Evolutionary conservation across 1,140 invertebrate genomes (phyloP).

Genomic region (Bombus confusus): DNA sequence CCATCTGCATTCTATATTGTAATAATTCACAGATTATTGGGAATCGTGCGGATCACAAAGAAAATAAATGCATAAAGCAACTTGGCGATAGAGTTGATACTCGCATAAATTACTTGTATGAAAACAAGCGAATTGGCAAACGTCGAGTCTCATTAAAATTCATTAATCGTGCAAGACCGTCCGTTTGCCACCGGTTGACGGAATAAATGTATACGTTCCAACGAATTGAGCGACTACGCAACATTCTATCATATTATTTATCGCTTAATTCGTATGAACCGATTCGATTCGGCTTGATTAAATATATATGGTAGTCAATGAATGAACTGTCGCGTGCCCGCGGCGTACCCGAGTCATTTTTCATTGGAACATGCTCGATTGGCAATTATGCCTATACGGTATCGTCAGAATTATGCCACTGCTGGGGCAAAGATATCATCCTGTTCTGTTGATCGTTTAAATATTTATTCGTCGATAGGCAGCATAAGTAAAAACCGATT

Average conservation of each 20-base stretch:
- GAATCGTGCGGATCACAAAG: no score
- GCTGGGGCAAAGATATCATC: not conserved
- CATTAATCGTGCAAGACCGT: not conserved
- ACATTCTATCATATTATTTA: not conserved
- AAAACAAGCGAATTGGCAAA: no score
- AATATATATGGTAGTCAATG: not conserved
- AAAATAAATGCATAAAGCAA: no score
- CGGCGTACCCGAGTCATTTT: not conserved
- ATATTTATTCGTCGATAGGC: not conserved
- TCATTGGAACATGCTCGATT: not conserved
- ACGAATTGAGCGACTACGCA: not conserved
- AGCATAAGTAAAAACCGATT: not conserved
- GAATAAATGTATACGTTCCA: not conserved
- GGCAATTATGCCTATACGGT: not conserved
- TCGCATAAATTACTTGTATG: no score
- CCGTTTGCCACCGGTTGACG: not conserved
- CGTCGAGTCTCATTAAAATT: not conserved
- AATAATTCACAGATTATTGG: no score
- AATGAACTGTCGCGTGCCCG: not conserved
- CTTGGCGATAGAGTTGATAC: no score
- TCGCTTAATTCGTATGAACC: not conserved
- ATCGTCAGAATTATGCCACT: not conserved
- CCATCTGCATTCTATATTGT: no score
- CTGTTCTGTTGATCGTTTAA: not conserved
- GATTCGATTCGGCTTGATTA: constrained; percentile 1